Evolutionary conservation across 1,140 invertebrate species (phyloP), one percentile per base, ranked within the genome.

Genomic region (Lasaia peninsularis): DNA sequence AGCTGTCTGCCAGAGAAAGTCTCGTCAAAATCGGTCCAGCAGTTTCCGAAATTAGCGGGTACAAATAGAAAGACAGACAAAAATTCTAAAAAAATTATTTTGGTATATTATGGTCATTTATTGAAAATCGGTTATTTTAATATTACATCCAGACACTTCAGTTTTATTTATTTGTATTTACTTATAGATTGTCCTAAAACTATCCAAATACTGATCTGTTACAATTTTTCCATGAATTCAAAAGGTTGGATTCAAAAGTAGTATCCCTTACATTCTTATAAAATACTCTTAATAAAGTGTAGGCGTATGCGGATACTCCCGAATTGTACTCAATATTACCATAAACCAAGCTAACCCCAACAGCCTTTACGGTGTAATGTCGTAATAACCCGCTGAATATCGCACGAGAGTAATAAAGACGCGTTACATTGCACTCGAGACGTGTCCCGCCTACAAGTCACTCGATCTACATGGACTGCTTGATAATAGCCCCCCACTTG

Each of bases 351-450:
- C 40, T 33, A 52, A 20, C 33, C 51, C 33, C 33, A 52, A 52
- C 51, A 32, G 31, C 51, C 14, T 52, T 52, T 52, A 52, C 18
- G 14, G 51, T 21, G 40, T 44, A 56, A 56, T 44, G 34, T 6
- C 11, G 37, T 28, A 31, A 35, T 56, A 56, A 56, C 37, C 37
- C 37, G 37, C 37, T 44, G 37, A 44, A 44, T 44, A 44, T 44
- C 37, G 37, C 37, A 18, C 18, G 37, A 44, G 37, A 44, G 37
- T 44, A 44, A 56, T 56, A 44, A 56, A 48, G 37, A 24, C 37
- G 44, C 40, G 44, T 56, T 56, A 56, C 54, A 56, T 56, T 31
- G 54, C 37, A 44, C 54, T 56, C 24, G 28, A 31, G 40, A 56
- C 54, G 54, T 56, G 54, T 44, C 40, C 32, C 12, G 51, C 51